phyloP scores from a whole-genome alignment of 2,113 vertebrate species.

The Xenopus borealis region DNA sequence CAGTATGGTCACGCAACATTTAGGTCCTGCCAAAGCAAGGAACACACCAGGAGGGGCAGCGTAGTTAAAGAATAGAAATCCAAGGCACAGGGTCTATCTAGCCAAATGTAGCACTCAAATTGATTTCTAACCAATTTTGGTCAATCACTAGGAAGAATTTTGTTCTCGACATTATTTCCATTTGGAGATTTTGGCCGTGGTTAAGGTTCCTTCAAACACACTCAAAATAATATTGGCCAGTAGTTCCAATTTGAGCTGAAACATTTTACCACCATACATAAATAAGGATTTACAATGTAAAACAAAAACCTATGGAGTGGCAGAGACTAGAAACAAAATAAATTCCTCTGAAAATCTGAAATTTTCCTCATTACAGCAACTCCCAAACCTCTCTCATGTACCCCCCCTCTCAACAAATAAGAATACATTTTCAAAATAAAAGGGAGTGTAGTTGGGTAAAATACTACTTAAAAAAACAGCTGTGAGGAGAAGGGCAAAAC shows the following conservation, averaged over 20 bases:
- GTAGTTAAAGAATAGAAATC: constrained; percentile 65
- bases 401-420: constrained; percentile 65
- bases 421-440: constrained; percentile 74
- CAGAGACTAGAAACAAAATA: constrained; percentile 71
- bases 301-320: constrained; percentile 58
- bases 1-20: constrained; percentile 64
- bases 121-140: constrained; percentile 68
- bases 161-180: constrained; percentile 60
- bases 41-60: constrained; percentile 54
- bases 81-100: constrained; percentile 66
- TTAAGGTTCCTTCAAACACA: constrained; percentile 68
- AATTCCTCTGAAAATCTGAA: constrained; percentile 71
- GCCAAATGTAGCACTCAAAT: constrained; percentile 65
- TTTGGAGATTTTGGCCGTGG: constrained; percentile 71
- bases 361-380: constrained; percentile 74
- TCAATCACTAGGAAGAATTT: constrained; percentile 73
- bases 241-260: constrained; percentile 67
- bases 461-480: constrained; percentile 61
- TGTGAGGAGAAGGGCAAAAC: constrained; percentile 54
- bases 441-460: constrained; percentile 71
- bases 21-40: constrained; percentile 59
- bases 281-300: constrained; percentile 68
- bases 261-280: constrained; percentile 60
- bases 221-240: constrained; percentile 63
- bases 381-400: constrained; percentile 55